Conservation (phyloP, 2,113 vertebrate species). For the Halcyon malimbica region DNA sequence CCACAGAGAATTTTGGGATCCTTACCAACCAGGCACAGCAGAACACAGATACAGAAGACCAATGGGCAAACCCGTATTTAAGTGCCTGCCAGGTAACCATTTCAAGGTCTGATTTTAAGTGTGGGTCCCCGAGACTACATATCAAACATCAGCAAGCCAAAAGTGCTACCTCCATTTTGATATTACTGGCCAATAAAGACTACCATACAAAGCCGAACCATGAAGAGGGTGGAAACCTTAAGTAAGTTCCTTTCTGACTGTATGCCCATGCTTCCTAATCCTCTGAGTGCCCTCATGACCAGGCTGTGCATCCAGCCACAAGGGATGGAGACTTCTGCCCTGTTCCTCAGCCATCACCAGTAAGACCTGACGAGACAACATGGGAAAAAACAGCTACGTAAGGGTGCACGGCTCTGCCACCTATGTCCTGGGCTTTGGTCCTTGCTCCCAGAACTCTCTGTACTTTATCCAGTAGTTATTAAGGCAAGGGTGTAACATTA, state of each 20-base stretch:
- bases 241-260: neutral
- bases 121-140: neutral
- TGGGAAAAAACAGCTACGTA: rapidly evolving
- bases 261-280: neutral
- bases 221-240: neutral
- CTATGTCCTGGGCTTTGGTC: neutral
- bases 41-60: neutral
- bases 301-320: neutral
- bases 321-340: neutral
- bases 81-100: neutral
- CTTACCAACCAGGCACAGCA: neutral
- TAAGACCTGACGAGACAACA: neutral
- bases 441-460: neutral
- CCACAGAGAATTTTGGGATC: neutral
- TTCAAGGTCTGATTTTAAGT: neutral
- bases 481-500: neutral
- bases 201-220: neutral
- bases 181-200: neutral
- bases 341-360: neutral
- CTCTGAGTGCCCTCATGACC: neutral
- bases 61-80: neutral
- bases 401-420: neutral
- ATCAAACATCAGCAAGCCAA: neutral
- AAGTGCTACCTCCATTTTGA: neutral
- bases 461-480: neutral